A percentile compares a stretch with the other conserved stretches of the same genome.
These are phyloP conservation scores for Pimephales promelas DNA, from an alignment of 2,113 vertebrate genomes.

Conservation along the genomic window DNA sequence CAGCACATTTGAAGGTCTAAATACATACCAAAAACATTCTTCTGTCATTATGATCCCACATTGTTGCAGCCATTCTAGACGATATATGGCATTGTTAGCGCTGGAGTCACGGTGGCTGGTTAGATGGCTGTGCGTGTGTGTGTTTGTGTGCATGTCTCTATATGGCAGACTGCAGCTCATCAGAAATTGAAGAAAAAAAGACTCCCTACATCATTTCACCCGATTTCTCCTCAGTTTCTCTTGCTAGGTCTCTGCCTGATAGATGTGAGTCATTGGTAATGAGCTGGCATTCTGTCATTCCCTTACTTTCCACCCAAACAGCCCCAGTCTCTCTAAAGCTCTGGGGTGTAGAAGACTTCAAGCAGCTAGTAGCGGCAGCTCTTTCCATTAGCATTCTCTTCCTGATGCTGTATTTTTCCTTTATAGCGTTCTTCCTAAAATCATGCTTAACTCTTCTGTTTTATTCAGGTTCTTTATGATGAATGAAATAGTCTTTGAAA, in stretches of 20 bases:
- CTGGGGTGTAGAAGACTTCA: conserved; percentile 7
- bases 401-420: not conserved
- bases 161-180: conserved; percentile 62
- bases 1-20: not conserved
- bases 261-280: conserved; percentile 56
- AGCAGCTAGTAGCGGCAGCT: not conserved
- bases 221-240: conserved; percentile 39
- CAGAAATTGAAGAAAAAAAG: conserved; percentile 66
- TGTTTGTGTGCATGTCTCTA: not conserved
- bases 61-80: not conserved
- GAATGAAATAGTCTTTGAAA: not conserved
- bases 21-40: not conserved
- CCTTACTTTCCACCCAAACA: not conserved
- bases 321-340: too few species aligned
- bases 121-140: not conserved
- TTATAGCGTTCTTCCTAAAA: not conserved
- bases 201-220: conserved; percentile 50
- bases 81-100: not conserved
- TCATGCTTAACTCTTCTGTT: not conserved
- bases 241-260: conserved; percentile 60
- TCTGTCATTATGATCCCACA: not conserved
- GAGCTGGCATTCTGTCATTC: conserved; percentile 23
- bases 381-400: not conserved
- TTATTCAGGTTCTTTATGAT: too few species aligned
- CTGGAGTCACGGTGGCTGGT: not conserved